Base-by-base conservation (phyloP, 2,113 vertebrate species). In the Syrmaticus mikado region DNA sequence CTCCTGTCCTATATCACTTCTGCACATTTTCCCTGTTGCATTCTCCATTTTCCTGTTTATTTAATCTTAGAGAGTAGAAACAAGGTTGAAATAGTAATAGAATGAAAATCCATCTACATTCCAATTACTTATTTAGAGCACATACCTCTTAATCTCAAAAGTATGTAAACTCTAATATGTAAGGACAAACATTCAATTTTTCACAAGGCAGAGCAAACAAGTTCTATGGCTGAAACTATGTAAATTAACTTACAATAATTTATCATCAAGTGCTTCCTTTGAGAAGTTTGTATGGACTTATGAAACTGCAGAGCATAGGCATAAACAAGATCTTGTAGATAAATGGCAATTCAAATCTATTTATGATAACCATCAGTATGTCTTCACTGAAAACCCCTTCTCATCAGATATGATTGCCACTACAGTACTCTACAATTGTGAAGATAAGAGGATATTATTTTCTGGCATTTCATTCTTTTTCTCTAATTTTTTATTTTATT, bases 401-500 rank as follows among this genome's bases (percentile, higher is more conserved):
- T 93, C 55, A 73, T 93, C 53, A 82, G 22, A 74, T 58, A n/a
- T 55, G 41, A 85, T 64, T 92, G 60, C 32, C 67, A 87, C 62
- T 43, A 64, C 50, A 74, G 28, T 74, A 66, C 21, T 77, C 67
- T 71, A 80, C 50, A 87, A n/a, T 52, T 85, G 60, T 46, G 60
- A 94, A 80, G 30, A 82, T 50, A 82, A 73, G 34, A 77, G 76
- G 46, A 48, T 71, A 77, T 85, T 85, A 77, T 82, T 87, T 38
- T 41, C 67, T 80, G 53, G 10, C 32, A 77, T 95, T 85, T 90
- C 18, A 55, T 75, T 92, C 36, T 45, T 91, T 10, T 84, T 82
- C 45, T 78, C 22, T 81, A 87, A 4, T 92, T 89, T 83, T 89
- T 85, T 43, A n/a, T 86, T 92, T 90, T 72, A 75, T 90, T 91